These are phyloP conservation scores for Nyctibius grandis DNA, from an alignment of 2,797 vertebrate genomes.

Conservation along the genomic window DNA sequence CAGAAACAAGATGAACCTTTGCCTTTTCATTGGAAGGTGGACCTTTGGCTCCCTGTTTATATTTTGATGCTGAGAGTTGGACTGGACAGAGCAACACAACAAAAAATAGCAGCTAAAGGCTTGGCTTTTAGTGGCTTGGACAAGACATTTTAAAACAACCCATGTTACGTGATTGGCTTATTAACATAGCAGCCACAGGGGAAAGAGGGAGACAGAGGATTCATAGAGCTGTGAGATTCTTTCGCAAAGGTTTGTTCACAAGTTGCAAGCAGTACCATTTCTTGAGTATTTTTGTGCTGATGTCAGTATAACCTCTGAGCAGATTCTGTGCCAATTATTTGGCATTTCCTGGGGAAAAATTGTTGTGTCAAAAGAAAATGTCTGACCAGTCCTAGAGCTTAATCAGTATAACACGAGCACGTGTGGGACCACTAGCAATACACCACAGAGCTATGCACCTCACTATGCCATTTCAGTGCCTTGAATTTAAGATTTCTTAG, in stretches of 20 bases:
- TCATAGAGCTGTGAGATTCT: neutral
- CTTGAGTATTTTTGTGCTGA: neutral
- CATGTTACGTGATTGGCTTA: neutral
- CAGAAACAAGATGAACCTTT: neutral
- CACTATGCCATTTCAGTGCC: neutral
- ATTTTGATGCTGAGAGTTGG: conserved; percentile 26
- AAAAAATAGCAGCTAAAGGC: neutral
- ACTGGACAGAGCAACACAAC: neutral
- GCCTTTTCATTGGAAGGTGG: neutral
- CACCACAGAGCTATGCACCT: neutral
- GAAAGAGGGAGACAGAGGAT: neutral
- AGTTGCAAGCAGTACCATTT: neutral
- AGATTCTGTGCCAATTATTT: neutral
- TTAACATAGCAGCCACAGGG: neutral
- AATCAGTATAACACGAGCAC: neutral
- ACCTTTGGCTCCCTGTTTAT: conserved; percentile 5
- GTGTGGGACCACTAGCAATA: neutral
- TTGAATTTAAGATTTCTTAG: conserved; percentile 8
- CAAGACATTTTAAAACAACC: neutral
- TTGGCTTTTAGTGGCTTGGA: neutral
- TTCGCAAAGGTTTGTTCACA: neutral
- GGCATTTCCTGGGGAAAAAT: neutral
- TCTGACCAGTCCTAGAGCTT: neutral
- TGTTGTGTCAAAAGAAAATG: neutral
- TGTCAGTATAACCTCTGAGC: neutral